Conservation (phyloP, 2,113 vertebrate species). For the Centropristis striata region DNA sequence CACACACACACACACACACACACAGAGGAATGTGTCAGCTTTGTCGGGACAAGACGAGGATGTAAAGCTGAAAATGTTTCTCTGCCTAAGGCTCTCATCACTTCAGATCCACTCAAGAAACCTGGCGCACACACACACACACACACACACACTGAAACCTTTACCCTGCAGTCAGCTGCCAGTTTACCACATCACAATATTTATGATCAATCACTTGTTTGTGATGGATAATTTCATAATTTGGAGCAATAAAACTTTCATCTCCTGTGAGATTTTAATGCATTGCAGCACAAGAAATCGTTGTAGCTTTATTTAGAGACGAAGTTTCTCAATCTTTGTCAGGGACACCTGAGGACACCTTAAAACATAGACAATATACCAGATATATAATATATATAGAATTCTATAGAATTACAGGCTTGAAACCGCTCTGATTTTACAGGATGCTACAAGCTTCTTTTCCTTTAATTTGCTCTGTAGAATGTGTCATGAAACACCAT, state of each 20-base stretch:
- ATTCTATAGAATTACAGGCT: no score
- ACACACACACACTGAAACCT: not conserved
- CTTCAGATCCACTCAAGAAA: not conserved
- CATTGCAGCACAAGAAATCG: no score
- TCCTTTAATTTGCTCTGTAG: no score
- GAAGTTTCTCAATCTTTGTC: no score
- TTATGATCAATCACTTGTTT: not conserved
- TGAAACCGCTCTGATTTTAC: no score
- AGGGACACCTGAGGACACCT: no score
- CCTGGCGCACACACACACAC: constrained; percentile 15
- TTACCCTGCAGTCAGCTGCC: not conserved
- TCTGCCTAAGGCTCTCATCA: constrained; percentile 8
- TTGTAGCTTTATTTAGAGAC: no score
- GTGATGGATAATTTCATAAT: not conserved
- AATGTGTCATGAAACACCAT: no score
- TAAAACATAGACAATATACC: no score
- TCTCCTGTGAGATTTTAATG: not conserved
- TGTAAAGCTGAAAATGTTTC: constrained; percentile 33
- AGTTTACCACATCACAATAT: not conserved
- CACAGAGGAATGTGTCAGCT: constrained; percentile 38
- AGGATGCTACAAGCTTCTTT: no score
- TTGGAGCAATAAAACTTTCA: not conserved
- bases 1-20: constrained; percentile 20
- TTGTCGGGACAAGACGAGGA: constrained; percentile 56
- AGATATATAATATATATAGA: no score